Percentiles rank a stretch among this genome's conserved stretches.
Conservation (phyloP, 2,888 invertebrate genomes). For the Catonia carolina region DNA sequence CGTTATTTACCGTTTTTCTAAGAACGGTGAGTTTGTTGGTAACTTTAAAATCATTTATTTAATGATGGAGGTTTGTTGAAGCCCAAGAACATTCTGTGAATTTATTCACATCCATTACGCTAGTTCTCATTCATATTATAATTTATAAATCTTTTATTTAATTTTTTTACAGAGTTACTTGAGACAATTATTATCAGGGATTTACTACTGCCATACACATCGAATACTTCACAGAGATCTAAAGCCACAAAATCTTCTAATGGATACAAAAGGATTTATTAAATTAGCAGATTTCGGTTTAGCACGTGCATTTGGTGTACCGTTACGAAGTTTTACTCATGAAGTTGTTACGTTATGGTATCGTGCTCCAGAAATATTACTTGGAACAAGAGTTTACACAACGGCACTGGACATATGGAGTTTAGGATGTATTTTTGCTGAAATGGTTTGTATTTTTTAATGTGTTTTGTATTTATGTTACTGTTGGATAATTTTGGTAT, state of each 20-base stretch:
- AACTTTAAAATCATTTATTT: too few relatives aligned
- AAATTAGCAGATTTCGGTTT: slow-evolving; percentile 97
- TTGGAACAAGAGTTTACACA: slow-evolving; percentile 83
- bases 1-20: too few relatives aligned
- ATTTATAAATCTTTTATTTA: background rate
- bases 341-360: slow-evolving; percentile 98
- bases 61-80: too few relatives aligned
- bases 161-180: slow-evolving; percentile 44
- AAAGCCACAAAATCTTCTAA: slow-evolving; percentile 92
- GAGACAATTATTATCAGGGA: slow-evolving; percentile 30
- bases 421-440: slow-evolving; percentile 94
- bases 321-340: slow-evolving; percentile 90
- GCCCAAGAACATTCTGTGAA: too few relatives aligned
- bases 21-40: too few relatives aligned
- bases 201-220: slow-evolving; percentile 67
- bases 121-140: too few relatives aligned
- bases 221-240: slow-evolving; percentile 87
- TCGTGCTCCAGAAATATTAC: slow-evolving; percentile 90
- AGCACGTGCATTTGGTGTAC: slow-evolving; percentile 85
- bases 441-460: slow-evolving; percentile 59
- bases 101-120: background rate
- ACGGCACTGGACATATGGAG: slow-evolving; percentile 98
- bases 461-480: background rate
- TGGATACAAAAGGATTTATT: slow-evolving; percentile 68
- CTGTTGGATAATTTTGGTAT: too few relatives aligned